Evolutionary conservation across 1,140 invertebrate species (phyloP).

Genomic region (Glossosoma conforme): DNA sequence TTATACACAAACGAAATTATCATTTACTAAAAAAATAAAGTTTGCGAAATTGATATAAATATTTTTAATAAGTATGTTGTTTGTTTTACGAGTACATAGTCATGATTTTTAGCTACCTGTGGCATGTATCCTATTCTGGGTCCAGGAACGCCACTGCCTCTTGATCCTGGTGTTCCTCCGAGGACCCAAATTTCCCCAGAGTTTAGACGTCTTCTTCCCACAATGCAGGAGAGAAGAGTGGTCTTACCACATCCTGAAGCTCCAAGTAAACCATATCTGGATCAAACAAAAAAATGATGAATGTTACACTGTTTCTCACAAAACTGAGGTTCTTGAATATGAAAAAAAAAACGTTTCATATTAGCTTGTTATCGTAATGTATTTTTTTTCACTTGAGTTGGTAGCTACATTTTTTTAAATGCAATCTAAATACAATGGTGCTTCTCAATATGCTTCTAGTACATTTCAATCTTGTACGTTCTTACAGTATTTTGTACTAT

Average conservation of each 20-base stretch:
- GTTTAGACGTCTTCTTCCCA: slow-evolving; percentile 74
- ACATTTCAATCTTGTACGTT: too few relatives aligned
- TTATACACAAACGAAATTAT: too few relatives aligned
- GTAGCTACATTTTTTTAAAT: too few relatives aligned
- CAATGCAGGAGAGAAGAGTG: slow-evolving; percentile 82
- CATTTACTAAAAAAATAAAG: too few relatives aligned
- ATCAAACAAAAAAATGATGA: too few relatives aligned
- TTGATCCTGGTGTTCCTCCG: slow-evolving; percentile 76
- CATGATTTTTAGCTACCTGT: slow-evolving; percentile 49
- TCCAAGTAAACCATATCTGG: slow-evolving; percentile 80
- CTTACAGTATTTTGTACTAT: too few relatives aligned
- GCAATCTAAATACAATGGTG: too few relatives aligned
- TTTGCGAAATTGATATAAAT: too few relatives aligned
- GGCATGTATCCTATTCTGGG: slow-evolving; percentile 64
- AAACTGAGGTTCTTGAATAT: too few relatives aligned
- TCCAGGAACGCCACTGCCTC: slow-evolving; percentile 81
- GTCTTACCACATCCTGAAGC: slow-evolving; percentile 84
- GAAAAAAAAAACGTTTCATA: background rate
- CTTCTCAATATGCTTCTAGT: too few relatives aligned
- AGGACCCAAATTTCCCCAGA: slow-evolving; percentile 82
- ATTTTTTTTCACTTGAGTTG: too few relatives aligned
- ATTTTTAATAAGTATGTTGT: background rate
- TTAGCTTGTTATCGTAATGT: background rate
- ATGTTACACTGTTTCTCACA: background rate
- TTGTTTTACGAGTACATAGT: background rate